Evolutionary conservation across 2,888 invertebrate species (phyloP).

Genomic region (Gibbula magus): DNA sequence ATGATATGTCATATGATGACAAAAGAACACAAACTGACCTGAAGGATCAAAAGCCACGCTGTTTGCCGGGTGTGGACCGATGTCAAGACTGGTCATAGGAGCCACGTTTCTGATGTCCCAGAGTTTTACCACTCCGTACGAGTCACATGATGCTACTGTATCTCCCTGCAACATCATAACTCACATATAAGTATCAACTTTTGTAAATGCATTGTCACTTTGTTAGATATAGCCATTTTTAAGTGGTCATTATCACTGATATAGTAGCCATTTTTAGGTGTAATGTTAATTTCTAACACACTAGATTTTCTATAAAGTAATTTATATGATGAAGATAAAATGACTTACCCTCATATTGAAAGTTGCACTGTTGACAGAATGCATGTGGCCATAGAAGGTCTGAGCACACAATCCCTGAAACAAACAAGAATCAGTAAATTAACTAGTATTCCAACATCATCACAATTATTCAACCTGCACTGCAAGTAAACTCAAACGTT

Average conservation of each 20-base stretch:
- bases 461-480: no score
- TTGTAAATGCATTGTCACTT: no score
- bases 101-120: slow-evolving; percentile 74
- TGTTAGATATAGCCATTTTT: no score
- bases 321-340: no score
- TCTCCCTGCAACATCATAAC: slow-evolving; percentile 67
- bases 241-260: no score
- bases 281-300: no score
- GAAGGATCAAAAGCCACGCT: slow-evolving; percentile 73
- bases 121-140: slow-evolving; percentile 73
- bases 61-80: slow-evolving; percentile 74
- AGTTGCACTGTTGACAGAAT: slow-evolving; percentile 73
- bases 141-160: slow-evolving; percentile 74
- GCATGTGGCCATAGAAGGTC: slow-evolving; percentile 75
- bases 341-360: slow-evolving; percentile 71
- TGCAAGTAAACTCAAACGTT: no score
- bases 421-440: background rate
- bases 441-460: no score
- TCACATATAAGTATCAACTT: background rate
- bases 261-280: no score
- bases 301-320: no score
- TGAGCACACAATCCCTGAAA: slow-evolving; percentile 73
- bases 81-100: slow-evolving; percentile 70
- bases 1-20: no score
- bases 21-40: slow-evolving; percentile 56